Evolutionary conservation across 2,797 vertebrate species (phyloP), one percentile per base, ranked within the genome.

Genomic region (Valencia hispanica): DNA sequence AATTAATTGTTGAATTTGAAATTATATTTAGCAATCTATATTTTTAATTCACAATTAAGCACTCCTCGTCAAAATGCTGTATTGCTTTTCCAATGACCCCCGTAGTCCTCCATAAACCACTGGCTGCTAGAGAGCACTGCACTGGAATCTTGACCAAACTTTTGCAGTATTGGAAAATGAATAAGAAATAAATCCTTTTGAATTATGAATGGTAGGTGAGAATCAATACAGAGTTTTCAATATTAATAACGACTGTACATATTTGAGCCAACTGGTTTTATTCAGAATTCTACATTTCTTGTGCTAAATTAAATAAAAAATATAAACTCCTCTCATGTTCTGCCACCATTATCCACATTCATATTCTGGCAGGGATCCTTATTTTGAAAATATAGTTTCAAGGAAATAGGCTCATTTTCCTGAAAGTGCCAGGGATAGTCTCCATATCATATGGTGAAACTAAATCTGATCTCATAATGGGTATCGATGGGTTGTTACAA

Each of bases 361-460:
- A 34, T 20, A 20, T 30, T 48, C 43, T 70, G 68, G 25, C 45
- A 50, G 45, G 2, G 4, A 30, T 11, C 27, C 68, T 25, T 45
- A 22, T 4, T n/a, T 48, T 50, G 27, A 70, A 50, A 70, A 22
- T 70, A 22, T 22, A 71, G 53, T 72, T 80, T 77, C 9, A 75
- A 70, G 75, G 18, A 86, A 80, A 80, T 74, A 2, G n/a, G 18
- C 69, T 83, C 69, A 77, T 83, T 81, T 79, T 79, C 36, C 22
- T 63, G 59, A 53, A 77, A 74, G 47, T 78, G 61, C 74, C 82
- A 65, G 74, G 70, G 74, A 78, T 74, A 36, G 68, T 66, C 25
- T 81, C n/a, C 74, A 43, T 73, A 73, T 81, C 77, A 36, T 77
- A 76, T 68, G 30, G n/a, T 77, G 81, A 74, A 83, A 72, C 77